Conservation (phyloP, 2,888 invertebrate species). For the Rhingia campestris region DNA sequence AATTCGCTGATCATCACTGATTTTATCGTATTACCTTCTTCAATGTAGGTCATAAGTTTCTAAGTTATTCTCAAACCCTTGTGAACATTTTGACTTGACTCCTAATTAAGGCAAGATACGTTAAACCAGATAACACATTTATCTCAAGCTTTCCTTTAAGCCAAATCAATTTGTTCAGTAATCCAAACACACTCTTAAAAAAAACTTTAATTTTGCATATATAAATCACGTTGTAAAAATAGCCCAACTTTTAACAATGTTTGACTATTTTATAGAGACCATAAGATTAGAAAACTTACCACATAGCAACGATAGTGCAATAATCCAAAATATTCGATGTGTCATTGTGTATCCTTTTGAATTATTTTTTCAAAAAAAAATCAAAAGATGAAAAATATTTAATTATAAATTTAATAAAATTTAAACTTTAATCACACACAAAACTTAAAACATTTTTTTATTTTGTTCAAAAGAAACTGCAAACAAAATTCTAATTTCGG, state of each 20-base stretch:
- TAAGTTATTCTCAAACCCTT: too few species aligned
- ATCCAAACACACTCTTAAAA: too few species aligned
- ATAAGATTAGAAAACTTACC: constrained; percentile 47
- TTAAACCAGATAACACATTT: too few species aligned
- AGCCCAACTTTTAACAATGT: background rate
- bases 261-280: background rate
- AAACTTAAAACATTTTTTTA: background rate
- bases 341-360: constrained; percentile 52
- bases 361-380: constrained; percentile 22
- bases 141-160: too few species aligned
- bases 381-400: constrained; percentile 17
- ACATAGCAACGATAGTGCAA: constrained; percentile 62
- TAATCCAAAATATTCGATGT: constrained; percentile 67
- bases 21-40: too few species aligned
- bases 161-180: too few species aligned
- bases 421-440: constrained; percentile 25
- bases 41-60: too few species aligned
- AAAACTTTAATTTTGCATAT: too few species aligned
- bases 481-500: constrained; percentile 8
- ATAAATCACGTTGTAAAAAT: background rate
- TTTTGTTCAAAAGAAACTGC: constrained; percentile 1
- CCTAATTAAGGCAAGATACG: too few species aligned
- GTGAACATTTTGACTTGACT: too few species aligned
- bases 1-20: too few species aligned
- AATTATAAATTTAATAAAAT: constrained; percentile 31